Evolutionary conservation across 2,113 vertebrate genomes (phyloP), one percentile per base, ranked within the genome.

Genomic region (Actenoides hombroni): DNA sequence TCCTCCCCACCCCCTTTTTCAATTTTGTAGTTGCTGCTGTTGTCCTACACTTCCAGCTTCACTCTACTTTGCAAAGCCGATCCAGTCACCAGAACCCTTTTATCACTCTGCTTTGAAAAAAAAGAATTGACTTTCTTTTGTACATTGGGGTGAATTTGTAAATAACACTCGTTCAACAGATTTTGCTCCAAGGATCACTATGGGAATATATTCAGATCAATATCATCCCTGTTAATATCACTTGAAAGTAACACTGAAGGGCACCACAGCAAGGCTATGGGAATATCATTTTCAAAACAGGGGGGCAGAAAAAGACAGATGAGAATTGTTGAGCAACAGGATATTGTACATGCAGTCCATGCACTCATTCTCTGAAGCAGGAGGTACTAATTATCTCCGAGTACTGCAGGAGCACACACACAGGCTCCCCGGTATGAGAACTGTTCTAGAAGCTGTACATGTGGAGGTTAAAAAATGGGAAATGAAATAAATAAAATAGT

Each of bases 191-290:
- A 91, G 93, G 88, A 94, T 84, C 83, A 69, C 88, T 94, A 64
- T 92, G 80, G 93, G 88, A 94, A 88, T 94, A 88, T 92, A 88
- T 87, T 92, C 74, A 94, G 94, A 97, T 96, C 95, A 93, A 96
- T 96, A 97, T 86, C 40, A 59, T 81, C 48, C 79, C 91, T 90
- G 90, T 93, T 94, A 94, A 76, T 89, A 93, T 86, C 73, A 76
- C 79, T 92, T 94, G 94, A 94, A 94, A 94, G 54, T 69, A 95
- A 73, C 57, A 68, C 11, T 28, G 81, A 59, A 61, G 11, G 83
- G 42, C 73, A 86, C 61, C 80, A 44, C 67, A 37, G 56, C 1
- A 15, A 94, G 86, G 88, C 91, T 91, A 17, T 79, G 96, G 90
- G 90, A 97, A 89, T 94, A 96, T 95, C 86, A 69, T 71, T 94